phyloP scores from a whole-genome alignment of 2,888 invertebrate genomes.

The Lasioglossum marginatum region DNA sequence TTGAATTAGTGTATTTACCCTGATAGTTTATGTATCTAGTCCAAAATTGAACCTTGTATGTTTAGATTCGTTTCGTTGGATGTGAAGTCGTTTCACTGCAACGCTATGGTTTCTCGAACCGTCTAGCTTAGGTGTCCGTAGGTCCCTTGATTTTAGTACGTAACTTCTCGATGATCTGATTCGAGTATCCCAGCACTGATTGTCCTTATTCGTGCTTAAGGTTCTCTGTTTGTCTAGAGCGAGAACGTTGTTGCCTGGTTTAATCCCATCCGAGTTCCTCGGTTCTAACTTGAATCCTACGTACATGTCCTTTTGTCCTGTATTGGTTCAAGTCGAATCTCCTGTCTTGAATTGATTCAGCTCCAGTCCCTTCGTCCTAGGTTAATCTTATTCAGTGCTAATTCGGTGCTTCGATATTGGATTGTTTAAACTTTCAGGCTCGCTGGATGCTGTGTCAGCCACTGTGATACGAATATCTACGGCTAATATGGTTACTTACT shows the following conservation, averaged over 20 bases:
- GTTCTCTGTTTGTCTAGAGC: neutral
- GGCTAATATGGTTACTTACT: neutral
- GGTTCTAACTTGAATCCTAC: neutral
- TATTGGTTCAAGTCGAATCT: neutral
- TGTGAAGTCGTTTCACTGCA: neutral
- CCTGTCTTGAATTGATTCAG: neutral
- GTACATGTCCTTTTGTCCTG: constrained; percentile 6
- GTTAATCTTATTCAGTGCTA: constrained; percentile 2
- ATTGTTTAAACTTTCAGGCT: neutral
- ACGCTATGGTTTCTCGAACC: neutral
- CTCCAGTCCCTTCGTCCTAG: neutral
- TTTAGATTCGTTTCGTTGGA: neutral
- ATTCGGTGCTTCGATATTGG: neutral
- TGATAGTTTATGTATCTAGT: neutral
- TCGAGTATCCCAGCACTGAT: neutral
- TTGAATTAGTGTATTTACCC: neutral
- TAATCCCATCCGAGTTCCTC: neutral
- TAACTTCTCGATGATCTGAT: neutral
- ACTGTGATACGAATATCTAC: neutral
- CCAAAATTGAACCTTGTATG: neutral
- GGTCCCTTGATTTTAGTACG: neutral
- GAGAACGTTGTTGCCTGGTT: neutral
- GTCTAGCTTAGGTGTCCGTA: neutral
- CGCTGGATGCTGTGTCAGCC: neutral
- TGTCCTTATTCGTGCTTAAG: constrained; percentile 8